Evolutionary conservation across 2,888 invertebrate species (phyloP), one percentile per base, ranked within the genome.

Genomic region (Sclerodermus sp.): DNA sequence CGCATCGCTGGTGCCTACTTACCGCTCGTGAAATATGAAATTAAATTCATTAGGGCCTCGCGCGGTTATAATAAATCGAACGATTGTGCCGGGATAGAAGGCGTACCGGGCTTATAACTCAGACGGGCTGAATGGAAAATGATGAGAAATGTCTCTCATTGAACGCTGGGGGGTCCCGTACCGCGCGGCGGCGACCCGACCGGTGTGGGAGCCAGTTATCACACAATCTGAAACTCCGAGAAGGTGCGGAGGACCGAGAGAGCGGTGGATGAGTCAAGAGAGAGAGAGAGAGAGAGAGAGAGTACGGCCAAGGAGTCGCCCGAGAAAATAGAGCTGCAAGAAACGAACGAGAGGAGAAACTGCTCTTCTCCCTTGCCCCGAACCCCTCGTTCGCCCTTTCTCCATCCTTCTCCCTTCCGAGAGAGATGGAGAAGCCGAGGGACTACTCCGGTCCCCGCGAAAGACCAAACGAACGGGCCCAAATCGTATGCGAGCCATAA

Each of bases 101-200:
- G 58, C 65, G 66, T 58, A 60, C 53, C 49, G 64, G 67, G 64
- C 65, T 70, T 72, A 75, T 76, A 75, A 76, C 68, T 76, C 75
- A 73, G 71, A 66, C 67, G 58, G 63, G 53, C 59, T 74, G 73
- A 76, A 76, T 76, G 71, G 75, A 71, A 75, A 76, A 76, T 76
- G 73, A 75, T 76, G 75, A 76, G 75, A 76, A 76, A 75, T 75
- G 75, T 74, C 74, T 73, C 74, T 74, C 74, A 73, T 72, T 74
- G 73, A 74, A 70, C 75, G 68, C 65, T 75, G 75, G 75, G 75
- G 75, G 74, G 75, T 74, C 75, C 60, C 59, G 51, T 54, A 50
- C 45, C 42, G 45, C 34, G 38, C 23, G 23, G 23, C 23, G 23
- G 23, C 23, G 23, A 23, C 23, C 23, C 32, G 15, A 42, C 41